Base-by-base conservation (phyloP, 2,888 invertebrate species). In the Cryptus viduatorius region DNA sequence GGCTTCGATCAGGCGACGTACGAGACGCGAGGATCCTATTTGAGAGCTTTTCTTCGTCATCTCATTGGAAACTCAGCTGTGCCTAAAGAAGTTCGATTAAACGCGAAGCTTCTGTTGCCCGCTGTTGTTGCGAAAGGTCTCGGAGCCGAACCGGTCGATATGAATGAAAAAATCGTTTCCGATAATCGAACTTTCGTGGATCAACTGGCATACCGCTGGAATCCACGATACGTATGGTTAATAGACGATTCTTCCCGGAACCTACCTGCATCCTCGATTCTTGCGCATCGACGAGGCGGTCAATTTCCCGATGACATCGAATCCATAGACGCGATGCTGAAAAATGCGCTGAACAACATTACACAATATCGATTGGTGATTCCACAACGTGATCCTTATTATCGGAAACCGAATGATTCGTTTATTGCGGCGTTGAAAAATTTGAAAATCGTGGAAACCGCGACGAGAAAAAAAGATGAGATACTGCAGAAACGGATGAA, bases 1-100 rank as follows among this genome's bases (percentile, higher is more conserved):
- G 72, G 72, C 8, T 84, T 84, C 44, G 78, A 83, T 42, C 77
- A 83, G 24, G 19, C 59, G 71, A 68, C 50, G 7, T 46, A 84
- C n/a, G 42, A 16, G 10, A 83, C 83, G 19, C 68, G 84, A n/a
- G 84, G 83, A 3, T 10, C 48, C 10, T 84, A 84, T 7, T 44
- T 84, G 48, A 84, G 42, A 12, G 78, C 67, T 10, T 10, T 84
- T 44, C 50, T 83, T 1, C 44, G 78, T n/a, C 78, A 79, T 48
- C 72, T 84, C 5, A 29, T 48, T 5, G 42, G 61, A 10, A 31
- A 65, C 14, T 48, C 84, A 24, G 31, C 71, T 7, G 67, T 83
- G 3, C 72, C 83, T 0, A 59, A 64, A 4, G 84, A 83, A 12
- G 50, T 72, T 0, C 29, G 59, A 12, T 4, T 14, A 12, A 59